These are phyloP conservation scores for Anas bahamensis DNA, from an alignment of 2,797 vertebrate genomes.

Conservation along the genomic window DNA sequence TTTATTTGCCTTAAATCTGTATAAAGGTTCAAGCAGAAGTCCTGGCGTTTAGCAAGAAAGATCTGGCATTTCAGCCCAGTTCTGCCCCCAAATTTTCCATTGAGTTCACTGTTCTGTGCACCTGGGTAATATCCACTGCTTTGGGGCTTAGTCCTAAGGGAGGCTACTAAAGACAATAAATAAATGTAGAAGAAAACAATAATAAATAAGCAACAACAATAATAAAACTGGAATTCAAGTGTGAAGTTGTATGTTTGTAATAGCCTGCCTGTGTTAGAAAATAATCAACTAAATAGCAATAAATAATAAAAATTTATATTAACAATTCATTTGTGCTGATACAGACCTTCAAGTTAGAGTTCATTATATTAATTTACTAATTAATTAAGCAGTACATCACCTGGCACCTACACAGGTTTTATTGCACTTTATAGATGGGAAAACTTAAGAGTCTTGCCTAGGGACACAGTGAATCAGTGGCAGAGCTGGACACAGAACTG, in stretches of 20 bases:
- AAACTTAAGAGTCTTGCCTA: slow-evolving; percentile 67
- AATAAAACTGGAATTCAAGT: slow-evolving; percentile 64
- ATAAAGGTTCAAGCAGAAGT: background rate
- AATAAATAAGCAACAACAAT: slow-evolving; percentile 45
- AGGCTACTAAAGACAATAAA: background rate
- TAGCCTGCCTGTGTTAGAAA: slow-evolving; percentile 48
- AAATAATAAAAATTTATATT: slow-evolving; percentile 73
- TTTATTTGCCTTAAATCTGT: background rate
- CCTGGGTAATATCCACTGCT: background rate
- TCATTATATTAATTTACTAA: slow-evolving; percentile 73
- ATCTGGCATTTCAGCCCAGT: background rate
- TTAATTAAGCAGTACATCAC: slow-evolving; percentile 69
- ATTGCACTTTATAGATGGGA: slow-evolving; percentile 70
- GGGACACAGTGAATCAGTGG: slow-evolving; percentile 66
- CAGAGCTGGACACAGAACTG: slow-evolving; percentile 52
- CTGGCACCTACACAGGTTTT: slow-evolving; percentile 62
- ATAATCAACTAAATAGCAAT: slow-evolving; percentile 72
- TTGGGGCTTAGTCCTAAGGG: background rate
- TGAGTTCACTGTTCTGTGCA: background rate
- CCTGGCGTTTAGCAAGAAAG: background rate
- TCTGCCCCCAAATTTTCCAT: slow-evolving; percentile 17
- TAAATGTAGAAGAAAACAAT: slow-evolving; percentile 38
- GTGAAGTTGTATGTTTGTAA: slow-evolving; percentile 67
- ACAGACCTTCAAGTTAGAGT: slow-evolving; percentile 68
- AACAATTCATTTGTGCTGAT: slow-evolving; percentile 70